Base-by-base conservation (phyloP, 2,797 vertebrate genomes). In the Helostoma temminkii region DNA sequence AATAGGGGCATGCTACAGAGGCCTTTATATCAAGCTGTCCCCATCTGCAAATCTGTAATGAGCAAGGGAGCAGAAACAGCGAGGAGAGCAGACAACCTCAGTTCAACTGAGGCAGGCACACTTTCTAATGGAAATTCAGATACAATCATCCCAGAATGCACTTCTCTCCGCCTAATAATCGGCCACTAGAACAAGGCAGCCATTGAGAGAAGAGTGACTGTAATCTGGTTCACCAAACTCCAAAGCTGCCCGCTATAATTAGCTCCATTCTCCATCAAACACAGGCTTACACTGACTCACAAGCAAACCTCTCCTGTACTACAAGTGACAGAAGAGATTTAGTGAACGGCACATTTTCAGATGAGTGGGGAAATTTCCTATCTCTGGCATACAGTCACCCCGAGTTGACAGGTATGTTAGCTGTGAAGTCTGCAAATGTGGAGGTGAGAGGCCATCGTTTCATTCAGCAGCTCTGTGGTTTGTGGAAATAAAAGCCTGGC, bases 71-170 rank as follows among this genome's bases (percentile, higher is more conserved):
- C 82, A 71, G 73, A 83, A 85, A 76, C 82, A 85, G 77, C 59
- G 45, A 76, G 66, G 76, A 86, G 83, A 89, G 82, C 86, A 90
- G 82, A 78, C 86, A 86, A 80, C 75, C 87, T 86, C 86, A 85
- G 86, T 90, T 90, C 86, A 89, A 88, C 80, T 62, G 78, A 83
- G 80, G 88, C 83, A 78, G 85, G 83, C 86, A 90, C 89, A 94
- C 91, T 92, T 94, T 92, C 89, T 93, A 91, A 93, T 93, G 91
- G 91, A 93, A 94, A 94, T 93, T 92, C 86, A 87, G 92, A 93
- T 91, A 87, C 85, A 92, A 90, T 93, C 89, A 89, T 92, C 93
- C 92, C 91, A 93, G 92, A 95, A 93, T 92, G 90, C 91, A 91
- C 89, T 90, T 92, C 91, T 93, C 89, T 60, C 88, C 88, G 88